Evolutionary conservation across 2,888 invertebrate species (phyloP).

Genomic region (Watsonalla binaria): DNA sequence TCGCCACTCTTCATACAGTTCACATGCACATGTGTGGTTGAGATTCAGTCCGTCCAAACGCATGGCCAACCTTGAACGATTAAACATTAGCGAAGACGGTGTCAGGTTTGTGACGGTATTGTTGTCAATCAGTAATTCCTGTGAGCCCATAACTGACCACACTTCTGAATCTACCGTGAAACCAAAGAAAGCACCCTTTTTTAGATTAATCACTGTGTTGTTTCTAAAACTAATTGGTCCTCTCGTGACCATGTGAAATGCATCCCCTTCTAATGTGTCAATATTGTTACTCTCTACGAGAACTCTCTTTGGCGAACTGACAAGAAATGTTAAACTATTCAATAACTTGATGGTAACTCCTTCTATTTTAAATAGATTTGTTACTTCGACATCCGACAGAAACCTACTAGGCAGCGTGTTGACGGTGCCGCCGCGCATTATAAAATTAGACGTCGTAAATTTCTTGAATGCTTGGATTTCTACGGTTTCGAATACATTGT

Average conservation of each 20-base stretch:
- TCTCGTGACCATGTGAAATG: constrained; percentile 79
- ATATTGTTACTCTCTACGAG: constrained; percentile 80
- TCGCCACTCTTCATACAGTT: constrained; percentile 57
- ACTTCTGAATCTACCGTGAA: constrained; percentile 73
- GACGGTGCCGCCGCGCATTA: constrained; percentile 80
- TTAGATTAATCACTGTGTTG: constrained; percentile 79
- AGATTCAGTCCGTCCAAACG: constrained; percentile 80
- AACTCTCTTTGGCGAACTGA: constrained; percentile 80
- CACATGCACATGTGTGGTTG: constrained; percentile 80
- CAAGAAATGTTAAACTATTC: constrained; percentile 84
- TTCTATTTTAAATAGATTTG: constrained; percentile 81
- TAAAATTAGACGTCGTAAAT: constrained; percentile 83
- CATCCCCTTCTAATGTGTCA: constrained; percentile 80
- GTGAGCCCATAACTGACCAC: constrained; percentile 56
- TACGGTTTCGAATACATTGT: constrained; percentile 79
- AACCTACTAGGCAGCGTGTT: constrained; percentile 82
- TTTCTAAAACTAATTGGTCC: constrained; percentile 83
- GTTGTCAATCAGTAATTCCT: constrained; percentile 80
- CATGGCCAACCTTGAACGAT: constrained; percentile 73
- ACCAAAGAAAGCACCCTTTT: constrained; percentile 81
- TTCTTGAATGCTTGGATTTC: constrained; percentile 88
- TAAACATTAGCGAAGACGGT: constrained; percentile 78
- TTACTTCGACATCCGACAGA: constrained; percentile 86
- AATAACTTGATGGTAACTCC: constrained; percentile 81
- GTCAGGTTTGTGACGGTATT: constrained; percentile 79